Evolutionary conservation across 2,888 invertebrate genomes (phyloP).

Genomic region (Drosophila multiciliata): DNA sequence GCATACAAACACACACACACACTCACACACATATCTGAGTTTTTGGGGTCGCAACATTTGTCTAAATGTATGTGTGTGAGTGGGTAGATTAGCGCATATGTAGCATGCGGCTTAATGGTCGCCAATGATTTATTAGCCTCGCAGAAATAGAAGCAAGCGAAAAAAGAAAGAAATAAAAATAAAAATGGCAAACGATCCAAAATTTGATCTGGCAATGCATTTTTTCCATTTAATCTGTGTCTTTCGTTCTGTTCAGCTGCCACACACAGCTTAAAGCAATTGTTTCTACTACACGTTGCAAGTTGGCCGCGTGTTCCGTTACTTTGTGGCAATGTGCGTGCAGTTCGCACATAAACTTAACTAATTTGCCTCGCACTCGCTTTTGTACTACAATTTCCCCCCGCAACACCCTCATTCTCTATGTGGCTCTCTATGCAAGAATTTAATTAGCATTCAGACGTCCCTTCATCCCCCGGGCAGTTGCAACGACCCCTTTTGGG

Average conservation of each 20-base stretch:
- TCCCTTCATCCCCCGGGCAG: not conserved
- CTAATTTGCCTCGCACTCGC: slow-evolving; percentile 46
- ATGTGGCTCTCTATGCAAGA: slow-evolving; percentile 10
- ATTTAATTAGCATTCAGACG: slow-evolving; percentile 59
- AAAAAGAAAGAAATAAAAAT: slow-evolving; percentile 10
- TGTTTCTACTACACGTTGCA: slow-evolving; percentile 30
- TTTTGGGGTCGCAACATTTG: slow-evolving; percentile 47
- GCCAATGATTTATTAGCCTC: slow-evolving; percentile 66
- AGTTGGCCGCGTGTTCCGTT: slow-evolving; percentile 31
- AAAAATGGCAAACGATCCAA: slow-evolving; percentile 28
- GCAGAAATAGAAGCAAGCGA: slow-evolving; percentile 25
- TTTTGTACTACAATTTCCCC: slow-evolving; percentile 15
- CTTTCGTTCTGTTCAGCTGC: not conserved
- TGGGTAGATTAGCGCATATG: slow-evolving; percentile 73
- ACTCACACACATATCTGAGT: slow-evolving; percentile 11
- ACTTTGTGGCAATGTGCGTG: slow-evolving; percentile 55
- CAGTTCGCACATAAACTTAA: slow-evolving; percentile 59
- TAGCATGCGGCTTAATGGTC: slow-evolving; percentile 74
- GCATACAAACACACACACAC: slow-evolving; percentile 9
- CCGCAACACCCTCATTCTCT: slow-evolving; percentile 1
- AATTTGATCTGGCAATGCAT: slow-evolving; percentile 62
- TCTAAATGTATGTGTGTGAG: slow-evolving; percentile 32
- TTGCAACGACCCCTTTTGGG: slow-evolving; percentile 11
- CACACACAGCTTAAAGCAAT: slow-evolving; percentile 28
- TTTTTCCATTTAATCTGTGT: slow-evolving; percentile 11